Evolutionary conservation across 2,888 invertebrate genomes (phyloP), one percentile per base, ranked within the genome.

Genomic region (Heliconius ismenius): DNA sequence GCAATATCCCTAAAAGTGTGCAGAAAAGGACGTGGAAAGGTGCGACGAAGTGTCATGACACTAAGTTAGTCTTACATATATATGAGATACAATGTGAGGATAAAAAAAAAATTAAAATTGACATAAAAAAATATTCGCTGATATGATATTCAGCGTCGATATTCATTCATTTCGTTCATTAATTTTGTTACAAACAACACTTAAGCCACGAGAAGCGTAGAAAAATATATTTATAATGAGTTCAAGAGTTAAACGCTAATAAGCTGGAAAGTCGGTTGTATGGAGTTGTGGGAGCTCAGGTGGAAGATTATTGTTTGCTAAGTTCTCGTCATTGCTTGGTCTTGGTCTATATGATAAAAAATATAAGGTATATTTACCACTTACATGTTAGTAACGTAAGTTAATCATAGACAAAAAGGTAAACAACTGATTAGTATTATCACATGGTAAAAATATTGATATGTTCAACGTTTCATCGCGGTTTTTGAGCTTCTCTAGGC

Each of bases 151-250:
- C 62, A 15, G 15, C 4, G 1, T 26, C 62, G 15, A 26, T 62
- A 62, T 62, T 62, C 24, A 39, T n/a, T 49, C 18, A 2, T 49
- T 49, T 49, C 10, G 36, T 39, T 36, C 65, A 65, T 65, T 65
- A 36, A 65, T n/a, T n/a, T 65, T 65, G 65, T 65, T 65, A 65
- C 65, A n/a, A 65, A 65, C 65, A 36, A 36, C 36, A n/a, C 65
- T 65, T 65, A 36, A 36, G 36, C n/a, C 21, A 11, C 36, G 36
- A 24, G 65, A 36, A 65, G 65, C 36, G 36, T 36, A 65, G 36
- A 39, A 65, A 65, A 65, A 65, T 65, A 65, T 65, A 39, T 36
- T 65, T 36, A 11, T 36, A 39, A 65, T 65, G 65, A 65, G n/a
- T 65, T 36, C 36, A 65, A n/a, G n/a, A 65, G 36, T 36, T 36